Evolutionary conservation across 2,113 vertebrate species (phyloP).

Genomic region (Cynocephalus volans): DNA sequence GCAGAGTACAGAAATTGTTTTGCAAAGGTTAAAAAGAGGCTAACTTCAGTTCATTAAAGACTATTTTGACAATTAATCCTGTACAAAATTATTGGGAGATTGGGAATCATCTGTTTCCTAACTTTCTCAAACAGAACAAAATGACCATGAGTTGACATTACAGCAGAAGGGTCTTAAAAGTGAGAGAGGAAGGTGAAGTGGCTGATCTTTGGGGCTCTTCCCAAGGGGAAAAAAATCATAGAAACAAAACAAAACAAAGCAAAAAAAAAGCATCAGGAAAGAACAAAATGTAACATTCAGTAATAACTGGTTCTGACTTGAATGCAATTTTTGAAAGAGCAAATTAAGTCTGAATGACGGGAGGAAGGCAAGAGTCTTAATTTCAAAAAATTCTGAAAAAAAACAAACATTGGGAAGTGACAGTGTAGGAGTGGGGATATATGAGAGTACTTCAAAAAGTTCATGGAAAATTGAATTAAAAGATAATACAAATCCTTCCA

Average conservation of each 20-base stretch:
- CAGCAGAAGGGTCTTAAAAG: not conserved
- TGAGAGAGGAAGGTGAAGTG: not conserved
- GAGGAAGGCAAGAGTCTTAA: not conserved
- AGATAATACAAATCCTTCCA: too few relatives aligned
- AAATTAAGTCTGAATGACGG: conserved; percentile 7
- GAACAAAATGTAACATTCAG: not conserved
- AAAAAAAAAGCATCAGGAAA: not conserved
- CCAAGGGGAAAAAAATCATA: not conserved
- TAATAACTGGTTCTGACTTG: not conserved
- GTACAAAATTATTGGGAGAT: not conserved
- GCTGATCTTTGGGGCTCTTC: not conserved
- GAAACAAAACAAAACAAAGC: not conserved
- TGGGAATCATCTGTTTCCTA: not conserved
- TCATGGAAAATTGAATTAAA: too few relatives aligned
- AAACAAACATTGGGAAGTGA: not conserved
- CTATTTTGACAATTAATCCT: not conserved
- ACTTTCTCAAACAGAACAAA: not conserved
- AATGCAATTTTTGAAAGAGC: conserved; percentile 18
- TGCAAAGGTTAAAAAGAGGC: not conserved
- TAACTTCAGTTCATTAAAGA: conserved; percentile 21
- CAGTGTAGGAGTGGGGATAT: not conserved
- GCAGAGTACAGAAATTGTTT: not conserved
- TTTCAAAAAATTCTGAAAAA: conserved; percentile 56
- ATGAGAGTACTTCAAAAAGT: too few relatives aligned
- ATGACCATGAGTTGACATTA: not conserved